Percentiles rank a stretch among this genome's conserved stretches.
Evolutionary conservation across 1,140 invertebrate genomes (phyloP).

Genomic region (Adoxophyes honmai): DNA sequence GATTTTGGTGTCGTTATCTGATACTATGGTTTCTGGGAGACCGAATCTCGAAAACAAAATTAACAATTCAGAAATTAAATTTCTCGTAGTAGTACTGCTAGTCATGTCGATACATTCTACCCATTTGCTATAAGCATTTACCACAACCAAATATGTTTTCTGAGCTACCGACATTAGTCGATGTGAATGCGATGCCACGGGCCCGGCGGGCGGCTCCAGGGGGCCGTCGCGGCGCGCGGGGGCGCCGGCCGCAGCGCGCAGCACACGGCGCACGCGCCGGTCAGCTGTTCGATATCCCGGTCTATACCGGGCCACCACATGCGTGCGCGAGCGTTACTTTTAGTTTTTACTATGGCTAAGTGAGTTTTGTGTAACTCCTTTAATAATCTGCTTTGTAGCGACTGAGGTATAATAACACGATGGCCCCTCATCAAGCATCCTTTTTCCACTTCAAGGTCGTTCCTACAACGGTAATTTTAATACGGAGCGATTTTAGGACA

Average conservation of each 20-base stretch:
- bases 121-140: not conserved
- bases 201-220: too few species aligned
- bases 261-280: not conserved
- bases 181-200: too few species aligned
- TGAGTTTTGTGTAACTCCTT: constrained; percentile 20
- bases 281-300: constrained; percentile 1
- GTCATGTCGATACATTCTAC: not conserved
- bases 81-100: too few species aligned
- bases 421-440: too few species aligned
- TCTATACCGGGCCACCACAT: constrained; percentile 10
- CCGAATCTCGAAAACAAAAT: too few species aligned
- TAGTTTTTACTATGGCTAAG: constrained; percentile 25
- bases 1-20: too few species aligned
- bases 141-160: not conserved
- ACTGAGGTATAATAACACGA: constrained; percentile 22
- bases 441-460: too few species aligned
- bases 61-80: too few species aligned
- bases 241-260: not conserved
- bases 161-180: not conserved
- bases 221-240: not conserved
- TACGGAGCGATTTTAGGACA: too few species aligned
- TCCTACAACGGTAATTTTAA: too few species aligned
- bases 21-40: too few species aligned
- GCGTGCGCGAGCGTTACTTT: constrained; percentile 17
- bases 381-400: too few species aligned